Conservation (phyloP, 2,888 invertebrate genomes). For the Tipula unca region DNA sequence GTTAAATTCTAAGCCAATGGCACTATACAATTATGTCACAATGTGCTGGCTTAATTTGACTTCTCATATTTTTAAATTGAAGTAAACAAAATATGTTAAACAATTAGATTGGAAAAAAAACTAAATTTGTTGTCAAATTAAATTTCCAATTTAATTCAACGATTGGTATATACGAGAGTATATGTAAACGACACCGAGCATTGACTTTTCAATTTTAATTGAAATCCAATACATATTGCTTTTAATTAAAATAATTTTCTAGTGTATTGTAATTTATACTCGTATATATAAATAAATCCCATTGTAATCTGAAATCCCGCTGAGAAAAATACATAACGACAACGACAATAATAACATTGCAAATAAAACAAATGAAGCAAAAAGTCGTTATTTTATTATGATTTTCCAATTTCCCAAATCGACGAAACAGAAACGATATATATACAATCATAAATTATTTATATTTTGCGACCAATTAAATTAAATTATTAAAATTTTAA, state of each 20-base stretch:
- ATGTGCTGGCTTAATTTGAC: no score
- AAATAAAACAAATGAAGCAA: neutral
- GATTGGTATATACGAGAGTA: no score
- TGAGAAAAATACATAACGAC: neutral
- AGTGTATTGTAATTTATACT: no score
- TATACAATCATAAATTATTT: neutral
- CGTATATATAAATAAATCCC: no score
- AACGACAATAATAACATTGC: neutral
- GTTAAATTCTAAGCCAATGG: no score
- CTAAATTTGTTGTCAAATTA: no score
- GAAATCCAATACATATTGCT: neutral
- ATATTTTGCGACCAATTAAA: neutral
- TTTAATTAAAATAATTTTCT: neutral
- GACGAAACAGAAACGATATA: neutral
- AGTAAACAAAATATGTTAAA: no score
- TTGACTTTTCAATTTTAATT: neutral
- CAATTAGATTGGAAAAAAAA: no score
- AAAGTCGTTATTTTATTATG: neutral
- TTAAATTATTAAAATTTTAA: conserved; percentile 16
- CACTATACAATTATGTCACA: no score
- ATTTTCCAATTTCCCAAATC: neutral
- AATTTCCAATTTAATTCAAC: no score
- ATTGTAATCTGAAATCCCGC: neutral
- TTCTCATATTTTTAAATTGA: no score
- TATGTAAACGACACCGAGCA: neutral